Evolutionary conservation across 1,140 invertebrate genomes (phyloP).

Genomic region (Drosophila ananassae): DNA sequence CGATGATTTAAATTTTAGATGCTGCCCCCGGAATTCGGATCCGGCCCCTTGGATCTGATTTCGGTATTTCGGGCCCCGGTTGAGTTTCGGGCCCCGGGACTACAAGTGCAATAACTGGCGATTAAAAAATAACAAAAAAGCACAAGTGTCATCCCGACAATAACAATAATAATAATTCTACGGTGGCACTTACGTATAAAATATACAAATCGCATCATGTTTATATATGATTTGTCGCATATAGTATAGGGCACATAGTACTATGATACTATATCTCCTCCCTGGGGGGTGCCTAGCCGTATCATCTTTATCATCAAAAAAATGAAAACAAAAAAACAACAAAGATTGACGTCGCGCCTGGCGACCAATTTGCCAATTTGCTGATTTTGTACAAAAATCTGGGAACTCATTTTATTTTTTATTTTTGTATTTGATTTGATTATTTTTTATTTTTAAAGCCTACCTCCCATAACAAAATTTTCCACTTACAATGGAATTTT

Average conservation of each 20-base stretch:
- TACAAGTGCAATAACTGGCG: slow-evolving; percentile 33
- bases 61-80: slow-evolving; percentile 69
- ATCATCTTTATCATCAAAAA: neutral
- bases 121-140: slow-evolving; percentile 39
- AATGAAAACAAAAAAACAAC: slow-evolving; percentile 6
- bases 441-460: slow-evolving; percentile 3
- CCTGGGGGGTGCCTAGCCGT: neutral
- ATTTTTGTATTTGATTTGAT: neutral
- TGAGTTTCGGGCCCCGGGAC: neutral
- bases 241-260: neutral
- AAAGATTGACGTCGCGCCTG: slow-evolving; percentile 36
- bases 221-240: too few species aligned
- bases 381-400: slow-evolving; percentile 17
- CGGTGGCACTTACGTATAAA: slow-evolving; percentile 29
- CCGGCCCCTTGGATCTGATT: slow-evolving; percentile 47
- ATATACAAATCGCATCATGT: neutral
- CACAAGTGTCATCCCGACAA: slow-evolving; percentile 18
- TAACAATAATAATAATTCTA: slow-evolving; percentile 30
- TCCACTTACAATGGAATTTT: slow-evolving; percentile 19
- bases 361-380: slow-evolving; percentile 45
- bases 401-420: neutral
- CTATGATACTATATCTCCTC: slow-evolving; percentile 27
- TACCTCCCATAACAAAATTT: slow-evolving; percentile 36
- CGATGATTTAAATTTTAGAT: neutral
- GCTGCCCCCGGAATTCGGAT: slow-evolving; percentile 1